phyloP scores from a whole-genome alignment of 2,113 vertebrate genomes.

The Bettongia penicillata region DNA sequence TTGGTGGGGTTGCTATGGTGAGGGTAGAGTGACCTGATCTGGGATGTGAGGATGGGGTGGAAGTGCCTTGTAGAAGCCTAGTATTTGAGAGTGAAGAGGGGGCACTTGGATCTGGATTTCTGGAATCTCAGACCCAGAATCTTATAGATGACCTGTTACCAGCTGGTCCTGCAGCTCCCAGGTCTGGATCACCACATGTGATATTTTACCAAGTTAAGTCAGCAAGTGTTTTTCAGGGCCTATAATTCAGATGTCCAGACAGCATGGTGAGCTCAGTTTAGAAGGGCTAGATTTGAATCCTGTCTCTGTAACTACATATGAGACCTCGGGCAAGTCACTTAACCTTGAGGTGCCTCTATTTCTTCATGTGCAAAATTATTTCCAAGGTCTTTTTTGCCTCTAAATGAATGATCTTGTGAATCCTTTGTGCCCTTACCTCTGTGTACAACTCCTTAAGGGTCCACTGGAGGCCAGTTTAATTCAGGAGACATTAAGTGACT shows the following conservation, averaged over 20 bases:
- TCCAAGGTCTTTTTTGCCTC: too few relatives aligned
- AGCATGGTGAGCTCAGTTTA: not conserved
- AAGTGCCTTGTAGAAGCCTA: too few relatives aligned
- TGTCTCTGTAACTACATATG: not conserved
- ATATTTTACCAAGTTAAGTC: not conserved
- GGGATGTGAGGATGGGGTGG: not conserved
- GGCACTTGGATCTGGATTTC: not conserved
- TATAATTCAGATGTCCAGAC: not conserved
- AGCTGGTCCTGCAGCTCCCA: not conserved
- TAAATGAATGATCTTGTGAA: too few relatives aligned
- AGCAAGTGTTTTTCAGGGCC: not conserved
- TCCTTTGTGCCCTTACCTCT: too few relatives aligned
- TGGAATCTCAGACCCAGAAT: not conserved
- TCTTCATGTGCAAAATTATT: too few relatives aligned
- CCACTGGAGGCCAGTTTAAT: too few relatives aligned
- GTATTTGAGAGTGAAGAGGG: not conserved
- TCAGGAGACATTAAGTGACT: too few relatives aligned
- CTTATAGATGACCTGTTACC: not conserved
- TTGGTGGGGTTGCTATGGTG: not conserved
- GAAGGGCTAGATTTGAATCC: not conserved
- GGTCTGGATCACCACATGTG: not conserved
- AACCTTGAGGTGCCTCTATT: too few relatives aligned
- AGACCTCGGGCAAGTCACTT: too few relatives aligned
- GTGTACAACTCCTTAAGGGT: too few relatives aligned
- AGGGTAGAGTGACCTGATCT: not conserved